Evolutionary conservation across 2,113 vertebrate species (phyloP), one percentile per base, ranked within the genome.

Genomic region (Xyliphius kryptos): DNA sequence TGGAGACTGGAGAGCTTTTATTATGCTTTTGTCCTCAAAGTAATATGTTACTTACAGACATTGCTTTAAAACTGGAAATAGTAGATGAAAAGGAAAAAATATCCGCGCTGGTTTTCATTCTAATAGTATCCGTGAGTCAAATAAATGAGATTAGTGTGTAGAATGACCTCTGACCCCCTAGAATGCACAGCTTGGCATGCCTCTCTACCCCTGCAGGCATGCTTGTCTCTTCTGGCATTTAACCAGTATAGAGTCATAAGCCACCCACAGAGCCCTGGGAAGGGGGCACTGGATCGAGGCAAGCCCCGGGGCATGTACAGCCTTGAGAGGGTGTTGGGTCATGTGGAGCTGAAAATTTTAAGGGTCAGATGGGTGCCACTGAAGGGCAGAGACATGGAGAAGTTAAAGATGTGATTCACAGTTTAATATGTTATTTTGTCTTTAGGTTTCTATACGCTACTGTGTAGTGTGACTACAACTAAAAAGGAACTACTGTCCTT

Each of bases 121-220:
- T 12, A 16, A 37, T 61, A 17, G 41, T 52, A 61, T 68, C 52
- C 75, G 76, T 81, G 80, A 83, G 70, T 58, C 15, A 17, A 47
- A 82, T 83, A 82, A 67, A 84, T 84, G 79, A 78, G 78, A 79
- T 81, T 80, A 74, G 72, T 82, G 76, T 84, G 81, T 73, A 75
- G 65, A 63, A 40, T 79, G 73, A 83, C 80, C 79, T 66, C 19
- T 50, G 78, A 76, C 77, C 82, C 54, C 68, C n/a, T n/a, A 75
- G 79, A 68, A 77, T 73, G 80, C 81, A 85, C 81, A 80, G 72
- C 78, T 63, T 61, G 78, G 74, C 71, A 52, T 71, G 73, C 54
- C 57, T 65, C 13, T 67, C 56, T 52, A 59, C 60, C 19, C 65
- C 71, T 67, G 50, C 17, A 81, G 80, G 77, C 79, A 67, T 68